Evolutionary conservation across 2,888 invertebrate genomes (phyloP).

Genomic region (Leptopterna dolabrata): DNA sequence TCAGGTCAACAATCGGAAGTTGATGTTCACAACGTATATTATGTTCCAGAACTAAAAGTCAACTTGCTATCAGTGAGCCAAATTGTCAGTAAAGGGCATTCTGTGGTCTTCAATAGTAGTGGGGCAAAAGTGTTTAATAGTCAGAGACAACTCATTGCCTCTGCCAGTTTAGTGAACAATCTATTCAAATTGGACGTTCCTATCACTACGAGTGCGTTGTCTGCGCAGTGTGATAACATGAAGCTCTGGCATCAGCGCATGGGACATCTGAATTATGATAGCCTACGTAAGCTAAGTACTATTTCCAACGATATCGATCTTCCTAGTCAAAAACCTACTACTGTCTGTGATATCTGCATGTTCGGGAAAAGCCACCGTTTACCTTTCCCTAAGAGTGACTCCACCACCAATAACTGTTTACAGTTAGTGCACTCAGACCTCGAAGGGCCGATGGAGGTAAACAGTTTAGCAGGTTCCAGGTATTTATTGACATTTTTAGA

Average conservation of each 20-base stretch:
- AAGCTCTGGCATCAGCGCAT: neutral
- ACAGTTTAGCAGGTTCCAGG: neutral
- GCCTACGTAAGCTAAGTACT: neutral
- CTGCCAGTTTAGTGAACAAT: neutral
- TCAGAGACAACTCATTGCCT: neutral
- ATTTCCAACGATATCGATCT: neutral
- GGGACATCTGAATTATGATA: neutral
- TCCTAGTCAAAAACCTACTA: too few species aligned
- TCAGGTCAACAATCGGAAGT: neutral
- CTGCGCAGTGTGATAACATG: neutral
- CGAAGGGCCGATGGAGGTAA: neutral
- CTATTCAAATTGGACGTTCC: neutral
- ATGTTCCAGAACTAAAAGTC: slow-evolving; percentile 61
- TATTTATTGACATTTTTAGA: neutral
- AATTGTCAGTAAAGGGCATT: slow-evolving; percentile 58
- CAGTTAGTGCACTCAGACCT: neutral
- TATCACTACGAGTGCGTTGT: neutral
- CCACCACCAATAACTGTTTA: neutral
- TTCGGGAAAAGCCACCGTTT: neutral
- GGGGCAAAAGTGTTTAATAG: neutral
- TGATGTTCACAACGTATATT: neutral
- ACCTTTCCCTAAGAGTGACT: neutral
- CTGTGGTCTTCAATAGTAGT: slow-evolving; percentile 1
- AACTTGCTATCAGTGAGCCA: slow-evolving; percentile 62
- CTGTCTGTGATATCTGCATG: neutral